Evolutionary conservation across 2,888 invertebrate genomes (phyloP).

Genomic region (Chaetogeoica ovagalla): DNA sequence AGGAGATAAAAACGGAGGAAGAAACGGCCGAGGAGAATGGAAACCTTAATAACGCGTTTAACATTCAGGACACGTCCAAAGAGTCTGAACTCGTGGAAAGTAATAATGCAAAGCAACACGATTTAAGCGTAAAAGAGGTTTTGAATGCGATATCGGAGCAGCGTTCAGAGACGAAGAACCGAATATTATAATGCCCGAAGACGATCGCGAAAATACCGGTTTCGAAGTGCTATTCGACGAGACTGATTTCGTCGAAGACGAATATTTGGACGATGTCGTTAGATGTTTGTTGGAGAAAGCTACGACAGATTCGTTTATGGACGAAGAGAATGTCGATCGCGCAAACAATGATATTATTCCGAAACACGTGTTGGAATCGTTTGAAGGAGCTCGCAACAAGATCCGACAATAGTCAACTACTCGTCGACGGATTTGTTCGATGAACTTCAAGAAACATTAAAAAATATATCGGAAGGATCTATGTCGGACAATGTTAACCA

Average conservation of each 20-base stretch:
- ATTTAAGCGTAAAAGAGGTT: not conserved
- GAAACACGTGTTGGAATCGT: constrained; percentile 32
- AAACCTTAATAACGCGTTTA: not conserved
- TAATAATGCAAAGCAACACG: not conserved
- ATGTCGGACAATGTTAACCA: not conserved
- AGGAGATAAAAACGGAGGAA: not conserved
- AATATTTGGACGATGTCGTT: constrained; percentile 55
- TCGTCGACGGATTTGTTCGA: constrained; percentile 53
- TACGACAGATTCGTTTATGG: not conserved
- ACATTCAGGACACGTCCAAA: not conserved
- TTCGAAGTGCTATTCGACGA: constrained; percentile 29
- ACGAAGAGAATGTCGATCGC: not conserved
- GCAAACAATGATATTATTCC: constrained; percentile 19
- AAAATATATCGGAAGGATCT: constrained; percentile 53
- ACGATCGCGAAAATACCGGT: constrained; percentile 23
- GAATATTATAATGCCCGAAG: constrained; percentile 35
- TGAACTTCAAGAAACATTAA: constrained; percentile 50
- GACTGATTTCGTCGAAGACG: constrained; percentile 52
- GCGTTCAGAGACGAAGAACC: constrained; percentile 39
- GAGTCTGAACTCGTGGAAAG: not conserved
- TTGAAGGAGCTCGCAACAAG: constrained; percentile 43
- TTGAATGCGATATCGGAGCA: not conserved
- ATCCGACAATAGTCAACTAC: constrained; percentile 46
- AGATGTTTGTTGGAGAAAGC: not conserved
- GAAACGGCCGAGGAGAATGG: not conserved